Percentiles rank a stretch among this genome's conserved stretches.
Conservation (phyloP, 1,140 invertebrate genomes). For the Andricus grossulariae region DNA sequence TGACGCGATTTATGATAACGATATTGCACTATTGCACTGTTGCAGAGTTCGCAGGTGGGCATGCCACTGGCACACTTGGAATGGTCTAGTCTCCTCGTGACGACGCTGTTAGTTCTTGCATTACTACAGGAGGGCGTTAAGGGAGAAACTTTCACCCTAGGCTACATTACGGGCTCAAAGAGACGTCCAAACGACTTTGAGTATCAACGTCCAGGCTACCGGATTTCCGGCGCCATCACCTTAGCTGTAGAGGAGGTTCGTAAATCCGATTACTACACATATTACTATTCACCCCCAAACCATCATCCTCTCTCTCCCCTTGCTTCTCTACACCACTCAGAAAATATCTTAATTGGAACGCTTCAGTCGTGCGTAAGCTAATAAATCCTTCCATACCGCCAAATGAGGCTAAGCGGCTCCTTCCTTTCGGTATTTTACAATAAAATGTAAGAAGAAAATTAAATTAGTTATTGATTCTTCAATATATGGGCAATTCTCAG, state of each 20-base stretch:
- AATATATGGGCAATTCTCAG: no score
- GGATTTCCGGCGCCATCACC: conserved; percentile 89
- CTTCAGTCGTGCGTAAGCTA: neutral
- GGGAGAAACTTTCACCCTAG: conserved; percentile 78
- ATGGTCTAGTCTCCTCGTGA: conserved; percentile 60
- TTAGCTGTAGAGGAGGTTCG: conserved; percentile 84
- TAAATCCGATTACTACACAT: conserved; percentile 13
- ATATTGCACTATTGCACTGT: neutral
- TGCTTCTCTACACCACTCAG: neutral
- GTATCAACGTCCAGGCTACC: conserved; percentile 85
- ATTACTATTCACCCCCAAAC: conserved; percentile 5
- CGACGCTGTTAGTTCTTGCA: conserved; percentile 51
- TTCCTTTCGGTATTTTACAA: no score
- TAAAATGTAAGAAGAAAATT: no score
- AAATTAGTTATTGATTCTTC: no score
- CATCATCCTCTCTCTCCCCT: conserved; percentile 1
- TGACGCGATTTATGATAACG: neutral
- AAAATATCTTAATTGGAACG: neutral
- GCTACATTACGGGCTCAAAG: conserved; percentile 88
- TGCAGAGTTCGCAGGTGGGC: conserved; percentile 38
- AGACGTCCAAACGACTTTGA: conserved; percentile 83
- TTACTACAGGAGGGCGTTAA: conserved; percentile 53
- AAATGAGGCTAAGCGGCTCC: no score
- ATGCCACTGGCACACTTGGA: conserved; percentile 61
- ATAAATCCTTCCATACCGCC: no score